Evolutionary conservation across 2,797 vertebrate genomes (phyloP).

Genomic region (Coendou prehensilis): DNA sequence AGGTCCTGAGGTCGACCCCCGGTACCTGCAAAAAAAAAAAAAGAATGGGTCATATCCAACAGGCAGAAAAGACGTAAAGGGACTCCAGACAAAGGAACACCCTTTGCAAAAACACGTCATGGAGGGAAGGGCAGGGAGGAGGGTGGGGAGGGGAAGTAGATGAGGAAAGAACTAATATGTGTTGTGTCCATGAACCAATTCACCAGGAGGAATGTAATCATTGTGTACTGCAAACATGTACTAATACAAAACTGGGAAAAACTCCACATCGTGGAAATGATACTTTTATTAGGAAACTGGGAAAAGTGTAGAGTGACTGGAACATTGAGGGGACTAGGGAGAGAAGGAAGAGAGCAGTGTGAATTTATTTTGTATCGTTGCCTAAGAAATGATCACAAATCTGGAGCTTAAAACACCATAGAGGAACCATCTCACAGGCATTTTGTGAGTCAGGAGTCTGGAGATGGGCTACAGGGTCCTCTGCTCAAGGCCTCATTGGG

Average conservation of each 20-base stretch:
- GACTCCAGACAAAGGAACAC: neutral
- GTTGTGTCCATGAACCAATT: neutral
- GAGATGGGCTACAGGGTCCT: neutral
- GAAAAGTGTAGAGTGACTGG: constrained; percentile 1
- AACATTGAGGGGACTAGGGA: neutral
- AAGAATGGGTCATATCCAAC: neutral
- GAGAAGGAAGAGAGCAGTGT: neutral
- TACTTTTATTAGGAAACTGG: constrained; percentile 3
- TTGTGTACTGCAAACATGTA: no score
- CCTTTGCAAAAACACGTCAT: neutral
- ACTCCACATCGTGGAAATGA: neutral
- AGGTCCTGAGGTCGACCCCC: no score
- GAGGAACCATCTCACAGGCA: neutral
- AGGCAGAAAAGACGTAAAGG: neutral
- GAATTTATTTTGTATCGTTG: neutral
- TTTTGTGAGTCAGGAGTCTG: neutral
- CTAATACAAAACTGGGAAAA: neutral
- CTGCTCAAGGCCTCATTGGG: neutral
- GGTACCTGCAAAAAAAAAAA: no score
- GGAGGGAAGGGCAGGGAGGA: neutral
- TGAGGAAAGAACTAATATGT: neutral
- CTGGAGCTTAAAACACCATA: neutral
- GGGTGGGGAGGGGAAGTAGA: neutral
- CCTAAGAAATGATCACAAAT: neutral
- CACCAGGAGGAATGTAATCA: neutral